These are phyloP conservation scores for Mizuhopecten yessoensis DNA, from an alignment of 1,140 invertebrate species.

Conservation along the genomic window DNA sequence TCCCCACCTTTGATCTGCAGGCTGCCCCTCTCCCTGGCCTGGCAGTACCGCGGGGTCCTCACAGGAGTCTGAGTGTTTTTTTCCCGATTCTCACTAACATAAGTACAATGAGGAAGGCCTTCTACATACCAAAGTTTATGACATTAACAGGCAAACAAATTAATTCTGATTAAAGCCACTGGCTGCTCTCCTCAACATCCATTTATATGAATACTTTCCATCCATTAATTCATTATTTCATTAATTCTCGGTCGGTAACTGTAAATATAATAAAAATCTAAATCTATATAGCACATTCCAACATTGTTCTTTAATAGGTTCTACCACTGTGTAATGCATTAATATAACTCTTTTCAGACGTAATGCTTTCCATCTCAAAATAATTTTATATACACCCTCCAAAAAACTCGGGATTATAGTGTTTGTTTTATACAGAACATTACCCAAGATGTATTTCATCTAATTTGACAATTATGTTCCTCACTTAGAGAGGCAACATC, in stretches of 20 bases:
- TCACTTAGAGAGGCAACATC: neutral
- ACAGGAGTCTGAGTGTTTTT: neutral
- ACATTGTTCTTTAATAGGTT: slow-evolving; percentile 22
- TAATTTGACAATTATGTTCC: slow-evolving; percentile 12
- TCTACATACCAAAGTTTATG: slow-evolving; percentile 38
- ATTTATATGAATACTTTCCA: neutral
- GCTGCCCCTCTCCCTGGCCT: neutral
- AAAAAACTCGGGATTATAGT: slow-evolving; percentile 4
- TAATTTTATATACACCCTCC: neutral
- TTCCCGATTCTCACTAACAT: neutral
- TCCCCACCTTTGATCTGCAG: neutral
- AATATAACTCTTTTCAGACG: slow-evolving; percentile 26
- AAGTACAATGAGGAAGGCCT: neutral
- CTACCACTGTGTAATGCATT: neutral
- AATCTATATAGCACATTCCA: neutral
- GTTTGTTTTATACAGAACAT: neutral
- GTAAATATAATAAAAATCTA: slow-evolving; percentile 10
- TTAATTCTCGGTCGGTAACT: neutral
- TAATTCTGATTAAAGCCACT: slow-evolving; percentile 20
- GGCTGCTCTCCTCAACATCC: slow-evolving; percentile 20
- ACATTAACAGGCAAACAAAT: slow-evolving; percentile 28
- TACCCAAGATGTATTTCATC: slow-evolving; percentile 1
- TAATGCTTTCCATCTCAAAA: slow-evolving; percentile 1
- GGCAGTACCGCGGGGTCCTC: neutral
- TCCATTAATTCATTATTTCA: slow-evolving; percentile 40